phyloP scores from a whole-genome alignment of 2,888 invertebrate genomes.

The Drosophila emarginata region DNA sequence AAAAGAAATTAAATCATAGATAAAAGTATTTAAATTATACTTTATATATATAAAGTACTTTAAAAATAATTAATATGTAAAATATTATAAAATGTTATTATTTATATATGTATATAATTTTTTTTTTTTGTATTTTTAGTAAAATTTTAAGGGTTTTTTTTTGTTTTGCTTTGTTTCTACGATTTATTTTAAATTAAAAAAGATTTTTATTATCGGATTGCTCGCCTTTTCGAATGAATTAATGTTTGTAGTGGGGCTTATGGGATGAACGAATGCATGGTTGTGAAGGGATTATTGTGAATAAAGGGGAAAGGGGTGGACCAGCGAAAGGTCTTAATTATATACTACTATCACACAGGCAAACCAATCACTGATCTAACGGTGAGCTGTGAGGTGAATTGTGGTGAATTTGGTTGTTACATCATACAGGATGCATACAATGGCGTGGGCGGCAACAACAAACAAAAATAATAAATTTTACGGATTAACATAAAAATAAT shows the following conservation, averaged over 20 bases:
- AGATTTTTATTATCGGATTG: slow-evolving; percentile 23
- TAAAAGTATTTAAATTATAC: slow-evolving; percentile 29
- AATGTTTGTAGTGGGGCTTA: neutral
- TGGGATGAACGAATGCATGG: neutral
- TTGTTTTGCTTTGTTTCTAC: slow-evolving; percentile 45
- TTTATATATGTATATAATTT: slow-evolving; percentile 24
- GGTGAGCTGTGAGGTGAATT: neutral
- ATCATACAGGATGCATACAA: neutral
- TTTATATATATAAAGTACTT: slow-evolving; percentile 28
- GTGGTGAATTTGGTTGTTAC: neutral
- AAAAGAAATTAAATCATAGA: slow-evolving; percentile 55
- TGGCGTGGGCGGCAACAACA: slow-evolving; percentile 32
- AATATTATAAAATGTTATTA: slow-evolving; percentile 31
- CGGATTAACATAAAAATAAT: slow-evolving; percentile 31
- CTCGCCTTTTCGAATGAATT: neutral
- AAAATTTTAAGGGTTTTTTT: slow-evolving; percentile 28
- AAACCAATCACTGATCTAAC: slow-evolving; percentile 68
- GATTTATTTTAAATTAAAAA: slow-evolving; percentile 25
- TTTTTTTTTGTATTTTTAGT: slow-evolving; percentile 22
- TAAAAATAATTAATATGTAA: slow-evolving; percentile 60
- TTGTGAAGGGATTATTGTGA: neutral
- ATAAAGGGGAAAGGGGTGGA: slow-evolving; percentile 19
- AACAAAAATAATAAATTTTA: slow-evolving; percentile 35
- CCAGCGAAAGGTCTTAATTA: slow-evolving; percentile 77
- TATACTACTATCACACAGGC: slow-evolving; percentile 83